Base-by-base conservation (phyloP, 2,797 vertebrate genomes). In the Argentina silus region DNA sequence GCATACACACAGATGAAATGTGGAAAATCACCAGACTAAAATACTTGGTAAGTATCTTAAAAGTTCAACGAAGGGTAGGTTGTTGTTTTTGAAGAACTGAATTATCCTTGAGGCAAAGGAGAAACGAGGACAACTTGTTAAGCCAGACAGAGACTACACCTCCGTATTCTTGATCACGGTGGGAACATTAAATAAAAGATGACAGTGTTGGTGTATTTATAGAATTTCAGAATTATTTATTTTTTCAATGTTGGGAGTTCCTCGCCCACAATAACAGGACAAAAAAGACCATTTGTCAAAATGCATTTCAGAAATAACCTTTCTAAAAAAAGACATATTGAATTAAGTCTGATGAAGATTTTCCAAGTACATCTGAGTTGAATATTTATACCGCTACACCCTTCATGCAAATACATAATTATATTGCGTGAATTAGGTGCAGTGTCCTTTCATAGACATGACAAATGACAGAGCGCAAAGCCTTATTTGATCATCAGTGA, bases 141-240 rank as follows among this genome's bases (percentile, higher is more conserved):
- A 61, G 48, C 36, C 9, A 21, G 17, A 47, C 9, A 55, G n/a
- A 15, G 21, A 27, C 10, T 6, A 59, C 70, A 4, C 36, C n/a
- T 12, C 23, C 3, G 55, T 11, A 56, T 65, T 67, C 19, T 63
- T 79, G 67, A 73, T 77, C 78, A 69, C 19, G 55, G 47, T n/a
- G 53, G 10, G 45, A 27, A 14, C 23, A n/a, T 73, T 65, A 56
- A 81, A 79, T 78, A 67, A 62, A 75, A 79, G 66, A 68, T 55
- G 76, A 76, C 73, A 62, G 62, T 64, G 44, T 53, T 19, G 8
- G 71, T 17, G 56, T 78, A 72, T 71, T 74, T 78, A 74, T 59
- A 74, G 67, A 43, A 36, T 74, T 70, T 73, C 62, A 36, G 17
- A 45, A 44, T 71, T 19, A 59, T 67, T 45, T 72, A n/a, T 59